Base-by-base conservation (phyloP, 2,888 invertebrate genomes). In the Rhagonycha lutea region DNA sequence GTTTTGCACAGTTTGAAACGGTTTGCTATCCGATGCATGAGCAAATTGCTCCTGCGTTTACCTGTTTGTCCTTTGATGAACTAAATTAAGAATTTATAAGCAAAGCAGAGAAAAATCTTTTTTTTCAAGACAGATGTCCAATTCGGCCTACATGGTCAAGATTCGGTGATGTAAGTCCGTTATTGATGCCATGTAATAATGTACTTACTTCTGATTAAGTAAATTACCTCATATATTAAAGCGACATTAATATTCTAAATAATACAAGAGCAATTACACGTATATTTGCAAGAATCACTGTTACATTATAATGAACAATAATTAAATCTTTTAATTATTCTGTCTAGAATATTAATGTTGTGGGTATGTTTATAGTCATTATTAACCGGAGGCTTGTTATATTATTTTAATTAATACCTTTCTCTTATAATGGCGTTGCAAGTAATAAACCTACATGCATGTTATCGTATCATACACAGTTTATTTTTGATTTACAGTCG, bases 371-470 rank as follows among this genome's bases (percentile, higher is more conserved):
- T 83, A 80, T 81, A 82, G 79, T 78, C 77, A 82, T 85, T 84
- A 85, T 85, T 85, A 85, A 84, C 85, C 81, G 81, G 80, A 83
- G 80, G 83, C 84, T 84, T 83, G 85, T 85, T 85, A 85, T 83
- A 83, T 47, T 47, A 47, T 84, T 84, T 85, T 85, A 85, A 85
- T 85, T 85, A 85, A 83, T 85, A 85, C 85, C 85, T 83, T 83
- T 85, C 83, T 83, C 83, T 81, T 78, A 78, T 83, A 84, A 83
- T 83, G 81, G 83, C 80, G 79, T 80, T 81, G 80, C 81, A 81
- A 83, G 83, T 84, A 82, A 84, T 84, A 84, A 83, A 83, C 73
- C 78, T 70, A 75, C 84, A 83, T 82, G 83, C 82, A 82, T 81
- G 83, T 84, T 85, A 85, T 85, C 85, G 83, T 81, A 83, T 83